Base-by-base conservation (phyloP, 1,140 invertebrate genomes). In the Sitophilus oryzae region DNA sequence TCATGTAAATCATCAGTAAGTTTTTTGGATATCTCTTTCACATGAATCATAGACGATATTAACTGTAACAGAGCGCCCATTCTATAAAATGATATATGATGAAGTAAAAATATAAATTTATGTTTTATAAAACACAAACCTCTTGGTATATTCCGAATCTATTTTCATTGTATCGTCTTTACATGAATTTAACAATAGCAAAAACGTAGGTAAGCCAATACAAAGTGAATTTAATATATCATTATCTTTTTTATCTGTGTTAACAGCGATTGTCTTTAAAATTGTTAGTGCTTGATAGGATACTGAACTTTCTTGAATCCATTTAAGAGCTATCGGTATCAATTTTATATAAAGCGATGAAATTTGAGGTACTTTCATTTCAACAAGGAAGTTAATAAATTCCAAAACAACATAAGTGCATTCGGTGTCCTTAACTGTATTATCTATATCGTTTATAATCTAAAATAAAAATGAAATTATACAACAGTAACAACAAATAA, bases 341-440 rank as follows among this genome's bases (percentile, higher is more conserved):
- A 76, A 71, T 19, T 46, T 46, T 11, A 73, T 59, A 66, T 78
- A 76, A 1, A 77, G 60, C 23, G 49, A 43, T 5, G 65, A 41
- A 19, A 79, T 52, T 38, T 68, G 55, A 11, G 70, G 47, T 3
- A 76, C 36, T 63, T 74, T 71, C 3, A 75, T 48, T 53, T 73
- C 71, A 18, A 78, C 64, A 1, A 80, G 50, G 0, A 71, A 73
- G 19, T 71, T 42, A 21, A 81, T 66, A 64, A 81, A 79, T 62
- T 79, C 73, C 61, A 79, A 74, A 15, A 79, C 57, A 9, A 76
- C 54, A 19, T 65, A 62, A 21, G 71, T 64, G 53, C 75, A 78
- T 64, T 79, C 76, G 10, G 70, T 63, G 48, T 77, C 68, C 1
- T 56, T 46, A 10, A 52, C 9, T 6, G 20, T 42, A 15, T 52